A percentile compares a stretch with the other conserved stretches of the same genome.
Evolutionary conservation across 2,113 vertebrate genomes (phyloP).

Genomic region (Danio rerio): DNA sequence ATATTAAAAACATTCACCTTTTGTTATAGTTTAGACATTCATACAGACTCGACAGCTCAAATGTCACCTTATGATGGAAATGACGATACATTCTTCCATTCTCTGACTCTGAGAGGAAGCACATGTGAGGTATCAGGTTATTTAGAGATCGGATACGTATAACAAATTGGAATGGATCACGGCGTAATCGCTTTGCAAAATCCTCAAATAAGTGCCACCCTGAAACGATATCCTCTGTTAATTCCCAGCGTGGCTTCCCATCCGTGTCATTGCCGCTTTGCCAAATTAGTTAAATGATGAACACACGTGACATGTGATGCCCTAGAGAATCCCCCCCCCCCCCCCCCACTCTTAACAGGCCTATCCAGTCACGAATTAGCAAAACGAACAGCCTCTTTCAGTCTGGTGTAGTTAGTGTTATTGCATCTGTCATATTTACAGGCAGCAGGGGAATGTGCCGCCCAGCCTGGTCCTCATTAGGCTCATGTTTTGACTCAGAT

Average conservation of each 20-base stretch:
- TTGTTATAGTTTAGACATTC: conserved; percentile 38
- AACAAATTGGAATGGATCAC: conserved; percentile 65
- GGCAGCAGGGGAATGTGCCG: conserved; percentile 43
- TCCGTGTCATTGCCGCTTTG: conserved; percentile 59
- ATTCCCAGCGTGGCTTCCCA: conserved; percentile 65
- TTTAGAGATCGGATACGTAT: conserved; percentile 56
- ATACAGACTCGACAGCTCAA: conserved; percentile 34
- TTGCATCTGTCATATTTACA: conserved; percentile 68
- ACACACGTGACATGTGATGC: not conserved
- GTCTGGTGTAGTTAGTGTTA: conserved; percentile 64
- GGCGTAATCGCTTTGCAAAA: conserved; percentile 59
- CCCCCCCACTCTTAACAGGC: conserved; percentile 39
- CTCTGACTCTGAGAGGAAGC: conserved; percentile 65
- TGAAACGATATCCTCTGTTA: conserved; percentile 64
- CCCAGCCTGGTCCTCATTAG: conserved; percentile 73
- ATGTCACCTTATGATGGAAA: conserved; percentile 63
- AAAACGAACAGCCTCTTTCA: conserved; percentile 59
- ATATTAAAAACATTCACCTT: conserved; percentile 20
- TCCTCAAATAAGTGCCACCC: conserved; percentile 49
- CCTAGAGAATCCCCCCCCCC: not conserved
- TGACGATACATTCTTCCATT: conserved; percentile 48
- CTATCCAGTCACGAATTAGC: conserved; percentile 52
- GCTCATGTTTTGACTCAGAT: conserved; percentile 64
- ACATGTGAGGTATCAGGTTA: conserved; percentile 68
- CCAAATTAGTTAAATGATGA: conserved; percentile 55